phyloP scores from a whole-genome alignment of 1,140 invertebrate genomes.

The Drosophila mauritiana region DNA sequence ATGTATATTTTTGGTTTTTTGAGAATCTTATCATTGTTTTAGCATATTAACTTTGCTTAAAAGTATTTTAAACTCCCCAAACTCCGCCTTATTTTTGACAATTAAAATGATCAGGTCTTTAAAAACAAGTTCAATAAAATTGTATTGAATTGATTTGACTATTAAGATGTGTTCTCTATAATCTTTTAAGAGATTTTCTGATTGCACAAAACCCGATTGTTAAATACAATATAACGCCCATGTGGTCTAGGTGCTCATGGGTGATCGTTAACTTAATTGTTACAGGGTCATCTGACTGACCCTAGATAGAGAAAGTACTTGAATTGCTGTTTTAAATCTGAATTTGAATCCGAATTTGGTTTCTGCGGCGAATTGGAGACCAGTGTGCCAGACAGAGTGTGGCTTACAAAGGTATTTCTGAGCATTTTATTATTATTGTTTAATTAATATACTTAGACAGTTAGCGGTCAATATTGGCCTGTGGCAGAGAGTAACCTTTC shows the following conservation, averaged over 20 bases:
- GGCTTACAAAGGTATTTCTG: conserved; percentile 21
- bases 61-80: too few species aligned
- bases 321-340: conserved; percentile 22
- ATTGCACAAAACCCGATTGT: neutral
- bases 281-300: conserved; percentile 38
- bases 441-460: conserved; percentile 79
- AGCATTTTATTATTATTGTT: conserved; percentile 62
- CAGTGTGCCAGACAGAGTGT: conserved; percentile 32
- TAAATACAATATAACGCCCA: conserved; percentile 1
- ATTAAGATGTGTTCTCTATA: conserved; percentile 4
- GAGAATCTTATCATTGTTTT: too few species aligned
- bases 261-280: conserved; percentile 34
- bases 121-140: too few species aligned
- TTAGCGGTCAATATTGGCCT: conserved; percentile 66
- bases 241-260: conserved; percentile 1
- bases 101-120: too few species aligned
- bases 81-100: too few species aligned
- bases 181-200: neutral
- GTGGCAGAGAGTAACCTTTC: conserved; percentile 63
- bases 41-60: too few species aligned
- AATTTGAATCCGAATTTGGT: conserved; percentile 10
- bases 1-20: too few species aligned
- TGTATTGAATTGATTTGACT: too few species aligned
- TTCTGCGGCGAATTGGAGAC: conserved; percentile 7
- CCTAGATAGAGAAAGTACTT: conserved; percentile 35